A percentile compares a stretch with the other conserved stretches of the same genome.
These are phyloP conservation scores for Barnardius zonarius DNA, from an alignment of 2,113 vertebrate genomes.

Conservation along the genomic window DNA sequence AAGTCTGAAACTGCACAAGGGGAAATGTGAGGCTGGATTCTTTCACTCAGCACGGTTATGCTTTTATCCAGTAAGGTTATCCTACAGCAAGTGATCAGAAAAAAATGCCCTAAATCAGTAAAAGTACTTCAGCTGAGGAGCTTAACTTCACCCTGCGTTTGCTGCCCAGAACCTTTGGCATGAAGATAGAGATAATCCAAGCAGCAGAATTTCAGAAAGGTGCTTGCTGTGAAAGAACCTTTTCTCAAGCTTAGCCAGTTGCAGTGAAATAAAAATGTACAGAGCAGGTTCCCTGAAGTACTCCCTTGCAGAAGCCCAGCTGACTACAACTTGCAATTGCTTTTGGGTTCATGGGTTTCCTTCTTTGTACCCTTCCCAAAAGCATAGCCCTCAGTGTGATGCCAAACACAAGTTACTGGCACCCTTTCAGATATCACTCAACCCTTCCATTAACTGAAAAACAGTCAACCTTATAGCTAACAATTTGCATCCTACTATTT, in stretches of 20 bases:
- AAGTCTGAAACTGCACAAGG: not conserved
- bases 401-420: not conserved
- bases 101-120: not conserved
- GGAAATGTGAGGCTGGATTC: not conserved
- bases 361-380: not conserved
- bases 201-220: not conserved
- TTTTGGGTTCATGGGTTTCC: not conserved
- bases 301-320: not conserved
- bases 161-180: not conserved
- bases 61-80: not conserved
- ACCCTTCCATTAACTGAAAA: constrained; percentile 48
- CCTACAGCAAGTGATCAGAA: not conserved
- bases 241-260: not conserved
- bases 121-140: not conserved
- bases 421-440: constrained; percentile 28
- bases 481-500: constrained; percentile 56
- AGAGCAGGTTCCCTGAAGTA: not conserved
- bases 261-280: not conserved
- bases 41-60: not conserved
- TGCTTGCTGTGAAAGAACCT: not conserved
- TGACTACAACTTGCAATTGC: not conserved
- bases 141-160: not conserved
- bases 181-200: not conserved
- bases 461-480: constrained; percentile 7
- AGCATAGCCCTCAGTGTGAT: not conserved